phyloP scores from a whole-genome alignment of 2,797 vertebrate species.

The Brotula barbata region DNA sequence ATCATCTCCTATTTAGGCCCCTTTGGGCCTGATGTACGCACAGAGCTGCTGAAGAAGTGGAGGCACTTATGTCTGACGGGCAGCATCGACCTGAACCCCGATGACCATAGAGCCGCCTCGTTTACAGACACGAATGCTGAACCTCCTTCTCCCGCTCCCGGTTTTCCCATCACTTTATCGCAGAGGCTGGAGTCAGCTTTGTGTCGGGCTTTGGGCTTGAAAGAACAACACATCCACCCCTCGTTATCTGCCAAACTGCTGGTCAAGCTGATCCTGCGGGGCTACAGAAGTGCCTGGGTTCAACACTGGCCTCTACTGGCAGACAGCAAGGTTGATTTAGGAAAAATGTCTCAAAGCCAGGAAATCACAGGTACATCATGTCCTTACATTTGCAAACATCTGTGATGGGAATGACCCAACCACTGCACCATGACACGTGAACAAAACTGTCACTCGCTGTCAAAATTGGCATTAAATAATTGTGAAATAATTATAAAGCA shows the following conservation, averaged over 20 bases:
- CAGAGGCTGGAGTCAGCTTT: slow-evolving; percentile 65
- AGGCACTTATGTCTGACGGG: slow-evolving; percentile 74
- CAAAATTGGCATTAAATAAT: too few relatives aligned
- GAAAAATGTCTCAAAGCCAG: slow-evolving; percentile 39
- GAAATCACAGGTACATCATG: slow-evolving; percentile 44
- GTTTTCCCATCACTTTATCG: slow-evolving; percentile 65
- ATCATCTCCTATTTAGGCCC: slow-evolving; percentile 81
- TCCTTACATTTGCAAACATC: neutral
- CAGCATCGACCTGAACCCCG: slow-evolving; percentile 65
- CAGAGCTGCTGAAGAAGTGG: slow-evolving; percentile 84
- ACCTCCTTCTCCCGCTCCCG: slow-evolving; percentile 13
- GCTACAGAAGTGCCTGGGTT: slow-evolving; percentile 43
- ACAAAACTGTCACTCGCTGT: too few relatives aligned
- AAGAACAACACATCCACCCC: slow-evolving; percentile 48
- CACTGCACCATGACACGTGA: too few relatives aligned
- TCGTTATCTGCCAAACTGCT: slow-evolving; percentile 56
- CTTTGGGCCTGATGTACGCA: slow-evolving; percentile 73
- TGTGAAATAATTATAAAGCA: too few relatives aligned
- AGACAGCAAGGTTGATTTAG: slow-evolving; percentile 71
- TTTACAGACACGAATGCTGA: slow-evolving; percentile 30
- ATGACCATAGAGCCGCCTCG: slow-evolving; percentile 68
- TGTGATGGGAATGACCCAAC: too few relatives aligned
- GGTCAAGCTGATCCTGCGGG: slow-evolving; percentile 75
- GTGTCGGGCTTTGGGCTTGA: slow-evolving; percentile 58
- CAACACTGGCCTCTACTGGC: slow-evolving; percentile 79